Evolutionary conservation across 2,888 invertebrate genomes (phyloP).

Genomic region (Junonia oenone): DNA sequence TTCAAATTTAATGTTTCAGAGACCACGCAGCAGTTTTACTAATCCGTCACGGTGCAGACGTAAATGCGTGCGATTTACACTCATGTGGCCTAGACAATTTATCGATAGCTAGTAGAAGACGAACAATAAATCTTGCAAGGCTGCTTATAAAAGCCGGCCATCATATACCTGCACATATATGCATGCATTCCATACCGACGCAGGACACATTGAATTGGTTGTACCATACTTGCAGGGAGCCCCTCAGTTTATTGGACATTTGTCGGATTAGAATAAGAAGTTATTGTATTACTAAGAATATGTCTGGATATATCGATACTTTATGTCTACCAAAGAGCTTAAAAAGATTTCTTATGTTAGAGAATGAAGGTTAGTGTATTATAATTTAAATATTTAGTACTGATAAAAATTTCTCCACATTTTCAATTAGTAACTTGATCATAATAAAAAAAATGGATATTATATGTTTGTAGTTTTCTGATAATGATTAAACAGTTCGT

Average conservation of each 20-base stretch:
- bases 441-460: too few species aligned
- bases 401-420: background rate
- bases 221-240: constrained; percentile 59
- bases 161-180: constrained; percentile 32
- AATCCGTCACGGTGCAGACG: constrained; percentile 82
- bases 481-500: too few species aligned
- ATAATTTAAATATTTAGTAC: constrained; percentile 7
- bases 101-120: constrained; percentile 69
- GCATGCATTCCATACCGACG: constrained; percentile 35
- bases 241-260: constrained; percentile 74
- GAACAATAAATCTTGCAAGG: constrained; percentile 46
- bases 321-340: constrained; percentile 78
- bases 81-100: constrained; percentile 78
- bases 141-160: constrained; percentile 69
- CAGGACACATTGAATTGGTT: constrained; percentile 63
- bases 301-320: constrained; percentile 53
- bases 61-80: constrained; percentile 79
- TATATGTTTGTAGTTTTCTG: too few species aligned
- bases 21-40: constrained; percentile 76
- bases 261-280: constrained; percentile 78
- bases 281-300: constrained; percentile 43
- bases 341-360: constrained; percentile 79
- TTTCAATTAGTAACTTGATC: background rate
- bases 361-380: constrained; percentile 50
- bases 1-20: constrained; percentile 43